Base-by-base conservation (phyloP, 2,797 vertebrate genomes). In the Apodemus agrarius region DNA sequence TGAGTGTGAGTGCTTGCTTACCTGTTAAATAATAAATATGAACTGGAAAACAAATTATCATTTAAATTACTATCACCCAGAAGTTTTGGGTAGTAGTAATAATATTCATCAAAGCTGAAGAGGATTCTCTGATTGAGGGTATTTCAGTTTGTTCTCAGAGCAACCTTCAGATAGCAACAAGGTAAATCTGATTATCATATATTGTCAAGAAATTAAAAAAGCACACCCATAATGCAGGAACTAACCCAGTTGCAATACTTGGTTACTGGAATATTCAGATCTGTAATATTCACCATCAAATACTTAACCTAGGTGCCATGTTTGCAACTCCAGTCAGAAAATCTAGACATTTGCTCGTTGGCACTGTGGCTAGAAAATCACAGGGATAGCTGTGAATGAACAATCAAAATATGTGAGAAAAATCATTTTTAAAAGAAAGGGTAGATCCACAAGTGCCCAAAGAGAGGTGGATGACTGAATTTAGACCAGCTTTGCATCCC, bases 201-300 rank as follows among this genome's bases (percentile, higher is more conserved):
- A 1, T 83, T 96, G 95, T 75, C 26, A 88, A 67, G 65, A 82
- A 89, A 37, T 21, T 3, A 59, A 76, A 84, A 96, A 40, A 43
- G 40, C 57, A 0, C 0, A 96, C 78, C 59, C 21, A 22, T 79
- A 89, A 22, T 67, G 84, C 67, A 4, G 9, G 80, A 21, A 24
- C 85, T 59, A 79, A 12, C 81, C 9, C 19, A 8, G 61, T 37
- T 80, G 52, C n/a, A 57, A 29, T 13, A 84, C 61, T 79, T 74
- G 75, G 2, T 90, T 6, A 46, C 0, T 37, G 31, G 74, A 72
- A 52, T 89, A 80, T 49, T 49, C 31, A 67, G 85, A 86, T 29
- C 43, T 16, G 54, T 24, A 67, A 11, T 6, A 5, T 3, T 49
- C 17, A 3, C 34, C 31, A 37, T 52, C 49, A 2, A 61, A 24